Base-by-base conservation (phyloP, 2,797 vertebrate species). In the Lepus townsendii region DNA sequence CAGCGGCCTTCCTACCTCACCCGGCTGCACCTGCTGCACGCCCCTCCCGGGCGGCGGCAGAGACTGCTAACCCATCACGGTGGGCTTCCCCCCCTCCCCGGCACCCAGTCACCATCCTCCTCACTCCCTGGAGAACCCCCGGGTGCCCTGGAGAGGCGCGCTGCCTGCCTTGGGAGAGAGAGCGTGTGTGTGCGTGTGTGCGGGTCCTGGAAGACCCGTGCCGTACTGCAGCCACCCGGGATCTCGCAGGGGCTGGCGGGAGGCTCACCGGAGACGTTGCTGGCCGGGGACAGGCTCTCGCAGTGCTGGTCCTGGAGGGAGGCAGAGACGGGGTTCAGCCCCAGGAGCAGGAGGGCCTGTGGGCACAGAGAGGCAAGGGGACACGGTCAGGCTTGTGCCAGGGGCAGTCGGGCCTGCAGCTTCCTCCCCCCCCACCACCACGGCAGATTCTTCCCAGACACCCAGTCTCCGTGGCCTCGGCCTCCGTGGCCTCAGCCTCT, bases 181-280 rank as follows among this genome's bases (percentile, higher is more conserved):
- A 9, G 42, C 50, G 38, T 47, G 1, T 17, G 10, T 13, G 4
- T 0, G 35, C 42, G 5, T 69, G 65, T 47, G 19, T 35, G 2
- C 38, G 63, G 35, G 35, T 7, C 20, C 62, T 5, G 17, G 7
- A 35, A 47, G 63, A 30, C 35, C n/a, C 10, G 2, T 26, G 24
- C 27, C 24, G 60, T 17, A 12, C 20, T 62, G 35, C 22, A 68
- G 57, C 27, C 50, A 84, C 11, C 32, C 20, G 84, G 30, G 38
- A 82, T 78, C 68, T 66, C 22, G 26, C 76, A 62, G 38, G 47
- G 71, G 7, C 0, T 6, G 27, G 12, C 10, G 2, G 19, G 60
- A 16, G 32, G 60, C 99, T 98, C 98, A 99, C 99, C 96, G 0
- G 98, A 98, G 95, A 98, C 62, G 50, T 99, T 99, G 96, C 97